These are phyloP conservation scores for Clarias laeviceps DNA, from an alignment of 2,797 vertebrate genomes.

Conservation along the genomic window DNA sequence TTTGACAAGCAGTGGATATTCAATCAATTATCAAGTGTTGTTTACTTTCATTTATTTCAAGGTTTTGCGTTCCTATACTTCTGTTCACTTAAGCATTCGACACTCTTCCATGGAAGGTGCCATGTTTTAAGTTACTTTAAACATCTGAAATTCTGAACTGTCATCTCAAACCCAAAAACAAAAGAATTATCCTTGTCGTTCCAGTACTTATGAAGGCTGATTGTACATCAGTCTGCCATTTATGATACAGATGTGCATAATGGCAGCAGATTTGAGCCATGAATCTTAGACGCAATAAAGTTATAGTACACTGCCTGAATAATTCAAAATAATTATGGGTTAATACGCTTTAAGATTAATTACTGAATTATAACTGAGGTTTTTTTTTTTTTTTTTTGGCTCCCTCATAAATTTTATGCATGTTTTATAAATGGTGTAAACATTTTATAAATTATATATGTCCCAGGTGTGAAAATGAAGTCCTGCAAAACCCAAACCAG, in stretches of 20 bases:
- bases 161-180: neutral
- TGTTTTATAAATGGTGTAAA: too few relatives aligned
- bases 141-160: neutral
- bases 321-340: conserved; percentile 2
- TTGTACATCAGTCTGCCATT: neutral
- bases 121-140: neutral
- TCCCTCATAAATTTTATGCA: neutral
- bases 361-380: neutral
- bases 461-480: conserved; percentile 84
- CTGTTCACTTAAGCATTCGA: neutral
- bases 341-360: conserved; percentile 7
- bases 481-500: conserved; percentile 87
- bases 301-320: neutral
- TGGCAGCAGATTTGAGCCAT: neutral
- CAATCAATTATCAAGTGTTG: neutral
- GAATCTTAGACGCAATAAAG: neutral
- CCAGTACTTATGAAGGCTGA: neutral
- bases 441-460: too few relatives aligned
- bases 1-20: too few relatives aligned
- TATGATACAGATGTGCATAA: neutral
- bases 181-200: neutral
- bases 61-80: neutral
- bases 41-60: neutral
- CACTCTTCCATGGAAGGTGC: neutral
- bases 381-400: neutral